phyloP scores from a whole-genome alignment of 2,888 invertebrate species.

The Pristionchus fissidentatus region DNA sequence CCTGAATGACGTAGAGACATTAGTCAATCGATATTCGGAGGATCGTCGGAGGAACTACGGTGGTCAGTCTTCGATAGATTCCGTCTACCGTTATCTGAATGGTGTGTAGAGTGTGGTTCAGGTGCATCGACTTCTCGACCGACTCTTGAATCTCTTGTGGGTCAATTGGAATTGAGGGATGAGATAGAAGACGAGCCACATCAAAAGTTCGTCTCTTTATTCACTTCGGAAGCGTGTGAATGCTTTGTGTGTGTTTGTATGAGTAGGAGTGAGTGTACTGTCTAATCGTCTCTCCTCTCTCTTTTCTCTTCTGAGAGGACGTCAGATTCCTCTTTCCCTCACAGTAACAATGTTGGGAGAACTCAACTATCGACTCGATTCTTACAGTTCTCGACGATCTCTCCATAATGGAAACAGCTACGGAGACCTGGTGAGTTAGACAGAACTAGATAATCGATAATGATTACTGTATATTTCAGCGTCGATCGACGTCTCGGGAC shows the following conservation, averaged over 20 bases:
- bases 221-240: neutral
- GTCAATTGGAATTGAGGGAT: slow-evolving; percentile 34
- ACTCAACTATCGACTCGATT: slow-evolving; percentile 40
- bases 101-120: neutral
- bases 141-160: slow-evolving; percentile 33
- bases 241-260: too few species aligned
- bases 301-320: neutral
- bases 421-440: slow-evolving; percentile 44
- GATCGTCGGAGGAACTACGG: slow-evolving; percentile 52
- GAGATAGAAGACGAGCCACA: neutral
- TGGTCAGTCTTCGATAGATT: slow-evolving; percentile 20
- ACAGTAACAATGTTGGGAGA: slow-evolving; percentile 40
- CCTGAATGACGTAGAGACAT: slow-evolving; percentile 52
- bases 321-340: slow-evolving; percentile 1
- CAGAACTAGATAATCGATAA: neutral
- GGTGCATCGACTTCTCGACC: slow-evolving; percentile 48
- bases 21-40: slow-evolving; percentile 54
- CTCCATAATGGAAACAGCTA: slow-evolving; percentile 47
- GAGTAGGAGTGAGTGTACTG: slow-evolving; percentile 1
- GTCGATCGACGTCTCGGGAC: slow-evolving; percentile 65
- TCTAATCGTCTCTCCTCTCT: slow-evolving; percentile 23
- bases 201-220: neutral
- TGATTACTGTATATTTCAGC: slow-evolving; percentile 50
- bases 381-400: slow-evolving; percentile 47
- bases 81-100: neutral